A percentile compares a stretch with the other conserved stretches of the same genome.
Evolutionary conservation across 2,797 vertebrate species (phyloP).

Genomic region (Brotula barbata): DNA sequence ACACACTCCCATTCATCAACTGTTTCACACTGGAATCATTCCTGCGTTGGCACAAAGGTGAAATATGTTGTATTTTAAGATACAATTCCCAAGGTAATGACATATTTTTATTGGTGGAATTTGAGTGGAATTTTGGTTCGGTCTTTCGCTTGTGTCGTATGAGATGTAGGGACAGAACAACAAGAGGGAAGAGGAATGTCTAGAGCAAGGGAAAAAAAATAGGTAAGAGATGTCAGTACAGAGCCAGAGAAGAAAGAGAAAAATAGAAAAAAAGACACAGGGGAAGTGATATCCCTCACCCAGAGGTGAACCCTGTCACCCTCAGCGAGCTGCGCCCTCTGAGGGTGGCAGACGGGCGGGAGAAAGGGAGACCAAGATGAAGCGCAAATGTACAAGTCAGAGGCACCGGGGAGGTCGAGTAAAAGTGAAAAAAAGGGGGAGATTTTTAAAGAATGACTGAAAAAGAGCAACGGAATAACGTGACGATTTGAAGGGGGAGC

Average conservation of each 20-base stretch:
- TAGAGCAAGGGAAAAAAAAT: background rate
- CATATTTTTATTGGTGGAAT: slow-evolving; percentile 22
- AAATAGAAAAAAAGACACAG: slow-evolving; percentile 53
- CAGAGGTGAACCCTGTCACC: slow-evolving; percentile 74
- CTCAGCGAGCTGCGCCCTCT: slow-evolving; percentile 65
- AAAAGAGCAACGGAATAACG: slow-evolving; percentile 7
- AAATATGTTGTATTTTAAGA: slow-evolving; percentile 26
- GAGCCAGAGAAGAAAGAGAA: slow-evolving; percentile 23
- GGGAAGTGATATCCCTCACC: slow-evolving; percentile 80
- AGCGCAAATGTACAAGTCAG: slow-evolving; percentile 78
- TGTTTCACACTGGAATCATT: slow-evolving; percentile 83
- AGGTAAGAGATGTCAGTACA: background rate
- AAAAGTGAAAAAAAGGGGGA: slow-evolving; percentile 20
- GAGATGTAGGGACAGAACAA: no score
- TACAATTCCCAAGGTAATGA: slow-evolving; percentile 13
- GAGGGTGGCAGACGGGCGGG: slow-evolving; percentile 59
- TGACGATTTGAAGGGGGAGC: slow-evolving; percentile 15
- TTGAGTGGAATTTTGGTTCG: slow-evolving; percentile 34
- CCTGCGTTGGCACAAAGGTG: slow-evolving; percentile 84
- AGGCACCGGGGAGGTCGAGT: slow-evolving; percentile 47
- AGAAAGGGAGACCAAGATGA: slow-evolving; percentile 57
- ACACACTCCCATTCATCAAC: slow-evolving; percentile 28
- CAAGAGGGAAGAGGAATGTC: background rate
- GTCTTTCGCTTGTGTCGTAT: no score
- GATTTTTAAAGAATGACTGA: no score